Percentiles rank a stretch among this genome's conserved stretches.
Conservation (phyloP, 2,797 vertebrate genomes). For the Enteromius trimaculatus region DNA sequence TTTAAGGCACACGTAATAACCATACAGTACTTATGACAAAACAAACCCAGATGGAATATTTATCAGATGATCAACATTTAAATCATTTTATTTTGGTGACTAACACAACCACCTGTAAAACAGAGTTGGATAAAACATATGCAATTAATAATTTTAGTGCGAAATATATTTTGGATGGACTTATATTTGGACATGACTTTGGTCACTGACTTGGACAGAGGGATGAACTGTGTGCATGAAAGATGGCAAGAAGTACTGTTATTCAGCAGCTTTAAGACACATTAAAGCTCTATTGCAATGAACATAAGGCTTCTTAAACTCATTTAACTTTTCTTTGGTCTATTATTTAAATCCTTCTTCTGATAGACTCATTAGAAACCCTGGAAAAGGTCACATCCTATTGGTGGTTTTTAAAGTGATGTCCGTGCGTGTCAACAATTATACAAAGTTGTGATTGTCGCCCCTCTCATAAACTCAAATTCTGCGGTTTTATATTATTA, state of each 20-base stretch:
- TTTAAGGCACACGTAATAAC: background rate
- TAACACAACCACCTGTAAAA: background rate
- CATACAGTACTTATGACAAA: constrained; percentile 13
- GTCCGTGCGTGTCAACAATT: background rate
- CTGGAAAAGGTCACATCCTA: background rate
- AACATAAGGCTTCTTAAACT: background rate
- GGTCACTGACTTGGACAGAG: background rate
- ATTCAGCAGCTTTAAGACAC: background rate
- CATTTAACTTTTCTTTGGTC: constrained; percentile 15
- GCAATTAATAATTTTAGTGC: background rate
- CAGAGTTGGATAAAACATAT: background rate
- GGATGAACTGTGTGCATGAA: too few relatives aligned
- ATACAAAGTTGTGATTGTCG: background rate
- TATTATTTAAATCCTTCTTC: background rate
- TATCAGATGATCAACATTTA: background rate
- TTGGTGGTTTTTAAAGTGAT: constrained; percentile 11
- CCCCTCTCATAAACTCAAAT: background rate
- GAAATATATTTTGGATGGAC: background rate
- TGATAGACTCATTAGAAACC: background rate
- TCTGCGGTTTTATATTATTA: background rate
- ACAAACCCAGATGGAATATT: background rate
- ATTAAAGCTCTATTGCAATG: background rate
- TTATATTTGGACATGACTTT: background rate
- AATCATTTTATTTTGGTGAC: background rate
- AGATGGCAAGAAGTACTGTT: constrained; percentile 6